Conservation (phyloP, 2,888 invertebrate genomes). For the Metellina segmentata region DNA sequence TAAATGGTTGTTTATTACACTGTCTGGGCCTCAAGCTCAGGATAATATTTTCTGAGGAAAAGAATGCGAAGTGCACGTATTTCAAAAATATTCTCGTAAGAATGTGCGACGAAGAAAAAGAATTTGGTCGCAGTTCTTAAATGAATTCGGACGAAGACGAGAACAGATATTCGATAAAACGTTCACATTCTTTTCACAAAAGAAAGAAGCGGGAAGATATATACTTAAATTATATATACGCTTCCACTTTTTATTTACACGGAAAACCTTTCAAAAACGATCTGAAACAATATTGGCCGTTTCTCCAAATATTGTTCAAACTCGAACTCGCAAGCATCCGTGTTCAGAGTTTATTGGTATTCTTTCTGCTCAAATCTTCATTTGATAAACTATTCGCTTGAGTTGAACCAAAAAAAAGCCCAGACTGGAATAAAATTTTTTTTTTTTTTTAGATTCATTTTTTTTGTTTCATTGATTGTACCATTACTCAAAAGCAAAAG, state of each 20-base stretch:
- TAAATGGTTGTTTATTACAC: no score
- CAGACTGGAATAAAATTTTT: not conserved
- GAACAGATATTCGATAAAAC: conserved; percentile 9
- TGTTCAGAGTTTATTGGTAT: conserved; percentile 28
- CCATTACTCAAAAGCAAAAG: no score
- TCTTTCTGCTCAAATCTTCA: conserved; percentile 27
- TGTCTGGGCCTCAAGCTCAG: no score
- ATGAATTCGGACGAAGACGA: not conserved
- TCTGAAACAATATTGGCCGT: conserved; percentile 35
- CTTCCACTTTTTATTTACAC: conserved; percentile 23
- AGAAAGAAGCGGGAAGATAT: not conserved
- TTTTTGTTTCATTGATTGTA: not conserved
- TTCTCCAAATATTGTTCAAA: conserved; percentile 16
- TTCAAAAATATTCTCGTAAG: no score
- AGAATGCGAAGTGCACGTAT: no score
- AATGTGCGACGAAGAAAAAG: no score
- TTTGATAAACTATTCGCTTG: conserved; percentile 27
- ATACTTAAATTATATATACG: conserved; percentile 9
- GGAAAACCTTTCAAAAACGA: conserved; percentile 26
- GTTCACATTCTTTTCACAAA: not conserved
- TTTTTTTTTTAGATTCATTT: not conserved
- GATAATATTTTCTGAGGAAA: no score
- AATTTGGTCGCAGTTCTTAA: no score
- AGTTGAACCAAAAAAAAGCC: not conserved
- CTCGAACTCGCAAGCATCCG: conserved; percentile 10